Evolutionary conservation across 1,140 invertebrate genomes (phyloP).

Genomic region (Vollenhovia emeryi): DNA sequence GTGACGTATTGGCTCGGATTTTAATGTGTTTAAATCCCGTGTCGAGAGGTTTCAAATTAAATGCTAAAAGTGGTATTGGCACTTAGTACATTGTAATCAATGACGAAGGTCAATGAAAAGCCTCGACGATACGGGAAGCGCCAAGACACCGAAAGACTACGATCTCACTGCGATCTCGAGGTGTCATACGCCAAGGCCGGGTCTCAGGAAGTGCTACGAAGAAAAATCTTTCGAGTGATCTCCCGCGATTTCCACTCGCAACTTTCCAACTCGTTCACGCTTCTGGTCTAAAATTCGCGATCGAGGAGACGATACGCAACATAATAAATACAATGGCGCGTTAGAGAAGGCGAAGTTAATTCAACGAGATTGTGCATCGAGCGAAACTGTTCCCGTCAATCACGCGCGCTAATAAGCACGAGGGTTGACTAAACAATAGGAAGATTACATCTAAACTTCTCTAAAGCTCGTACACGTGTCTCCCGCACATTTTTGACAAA

Average conservation of each 20-base stretch:
- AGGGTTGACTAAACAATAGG: constrained; percentile 35
- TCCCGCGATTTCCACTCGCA: constrained; percentile 37
- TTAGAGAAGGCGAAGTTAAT: constrained; percentile 34
- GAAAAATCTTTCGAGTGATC: constrained; percentile 30
- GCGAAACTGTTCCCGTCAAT: constrained; percentile 31
- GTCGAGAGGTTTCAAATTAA: not conserved
- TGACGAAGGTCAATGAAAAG: not conserved
- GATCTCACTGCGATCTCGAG: constrained; percentile 36
- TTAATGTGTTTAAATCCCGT: not conserved
- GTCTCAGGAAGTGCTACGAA: constrained; percentile 13
- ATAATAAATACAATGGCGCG: constrained; percentile 27
- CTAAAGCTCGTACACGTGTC: not conserved
- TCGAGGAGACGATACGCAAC: constrained; percentile 30
- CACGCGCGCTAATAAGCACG: constrained; percentile 33
- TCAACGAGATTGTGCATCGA: constrained; percentile 37
- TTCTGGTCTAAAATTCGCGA: constrained; percentile 39
- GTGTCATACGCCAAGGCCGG: not conserved
- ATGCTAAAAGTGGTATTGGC: not conserved
- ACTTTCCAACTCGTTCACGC: constrained; percentile 34
- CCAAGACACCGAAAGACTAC: constrained; percentile 12
- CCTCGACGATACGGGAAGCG: not conserved
- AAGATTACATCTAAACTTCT: constrained; percentile 35
- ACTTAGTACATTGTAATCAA: constrained; percentile 14
- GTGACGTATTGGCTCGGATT: not conserved
- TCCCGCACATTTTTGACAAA: constrained; percentile 24